phyloP scores from a whole-genome alignment of 30 jellyfish, hydroid and myxozoan species.

The Turritopsis rubra region DNA sequence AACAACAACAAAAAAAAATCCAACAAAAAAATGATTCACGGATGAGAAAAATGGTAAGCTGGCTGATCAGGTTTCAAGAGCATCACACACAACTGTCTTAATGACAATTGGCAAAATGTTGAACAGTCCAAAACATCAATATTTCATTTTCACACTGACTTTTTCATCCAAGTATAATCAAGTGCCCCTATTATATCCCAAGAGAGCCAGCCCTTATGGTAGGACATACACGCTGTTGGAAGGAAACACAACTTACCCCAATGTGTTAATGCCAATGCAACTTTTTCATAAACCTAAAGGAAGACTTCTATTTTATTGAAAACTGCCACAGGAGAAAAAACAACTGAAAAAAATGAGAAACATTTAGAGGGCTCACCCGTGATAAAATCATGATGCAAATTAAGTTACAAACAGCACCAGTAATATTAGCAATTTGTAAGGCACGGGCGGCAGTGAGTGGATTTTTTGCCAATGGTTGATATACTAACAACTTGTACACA shows the following conservation, averaged over 20 bases:
- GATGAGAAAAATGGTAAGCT: no score
- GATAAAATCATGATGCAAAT: slow-evolving; percentile 96
- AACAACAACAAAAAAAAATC: not conserved
- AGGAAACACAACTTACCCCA: no score
- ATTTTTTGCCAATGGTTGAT: slow-evolving; percentile 88
- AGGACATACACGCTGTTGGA: no score
- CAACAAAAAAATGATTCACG: not conserved
- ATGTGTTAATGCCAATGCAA: slow-evolving; percentile 93
- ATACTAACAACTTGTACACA: slow-evolving; percentile 86
- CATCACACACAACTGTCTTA: no score
- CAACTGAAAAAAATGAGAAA: not conserved
- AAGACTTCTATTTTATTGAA: not conserved
- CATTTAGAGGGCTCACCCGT: slow-evolving; percentile 46
- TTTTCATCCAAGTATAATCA: no score
- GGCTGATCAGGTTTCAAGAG: no score
- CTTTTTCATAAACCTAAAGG: slow-evolving; percentile 92
- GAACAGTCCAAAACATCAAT: no score
- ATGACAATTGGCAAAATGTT: no score
- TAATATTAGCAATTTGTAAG: slow-evolving; percentile 83
- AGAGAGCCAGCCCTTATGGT: no score
- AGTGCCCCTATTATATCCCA: no score
- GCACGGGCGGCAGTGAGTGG: slow-evolving; percentile 78
- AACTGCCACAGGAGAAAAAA: no score
- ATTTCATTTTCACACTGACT: no score
- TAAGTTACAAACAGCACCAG: slow-evolving; percentile 96